phyloP scores from a whole-genome alignment of 2,113 vertebrate species.

The Neopipo cinnamomea region DNA sequence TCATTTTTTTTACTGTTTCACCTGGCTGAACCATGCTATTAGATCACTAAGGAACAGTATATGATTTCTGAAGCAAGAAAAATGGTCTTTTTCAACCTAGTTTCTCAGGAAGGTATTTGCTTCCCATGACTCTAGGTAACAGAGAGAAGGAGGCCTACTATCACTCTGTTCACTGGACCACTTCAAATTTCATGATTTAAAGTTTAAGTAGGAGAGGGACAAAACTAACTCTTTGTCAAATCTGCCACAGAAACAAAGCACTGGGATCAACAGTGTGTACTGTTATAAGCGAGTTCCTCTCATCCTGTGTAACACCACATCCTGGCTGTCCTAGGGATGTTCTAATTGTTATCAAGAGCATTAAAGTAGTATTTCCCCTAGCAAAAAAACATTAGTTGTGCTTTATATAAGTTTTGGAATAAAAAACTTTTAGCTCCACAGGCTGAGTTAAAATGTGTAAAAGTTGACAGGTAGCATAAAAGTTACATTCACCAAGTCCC shows the following conservation, averaged over 20 bases:
- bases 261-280: neutral
- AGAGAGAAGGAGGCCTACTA: neutral
- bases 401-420: neutral
- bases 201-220: neutral
- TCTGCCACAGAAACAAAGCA: neutral
- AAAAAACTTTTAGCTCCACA: neutral
- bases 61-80: neutral
- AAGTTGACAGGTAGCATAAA: neutral
- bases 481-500: neutral
- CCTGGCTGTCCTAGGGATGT: neutral
- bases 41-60: neutral
- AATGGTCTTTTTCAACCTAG: neutral
- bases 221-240: neutral
- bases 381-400: neutral
- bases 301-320: neutral
- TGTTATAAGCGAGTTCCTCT: neutral
- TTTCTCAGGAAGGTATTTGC: neutral
- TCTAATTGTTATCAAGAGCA: neutral
- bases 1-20: neutral
- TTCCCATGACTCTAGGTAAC: neutral
- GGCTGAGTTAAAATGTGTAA: neutral
- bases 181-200: neutral
- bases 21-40: neutral
- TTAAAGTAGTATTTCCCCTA: neutral
- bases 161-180: neutral